Evolutionary conservation across 2,888 invertebrate genomes (phyloP).

Genomic region (Aphelenchoides bicaudatus): DNA sequence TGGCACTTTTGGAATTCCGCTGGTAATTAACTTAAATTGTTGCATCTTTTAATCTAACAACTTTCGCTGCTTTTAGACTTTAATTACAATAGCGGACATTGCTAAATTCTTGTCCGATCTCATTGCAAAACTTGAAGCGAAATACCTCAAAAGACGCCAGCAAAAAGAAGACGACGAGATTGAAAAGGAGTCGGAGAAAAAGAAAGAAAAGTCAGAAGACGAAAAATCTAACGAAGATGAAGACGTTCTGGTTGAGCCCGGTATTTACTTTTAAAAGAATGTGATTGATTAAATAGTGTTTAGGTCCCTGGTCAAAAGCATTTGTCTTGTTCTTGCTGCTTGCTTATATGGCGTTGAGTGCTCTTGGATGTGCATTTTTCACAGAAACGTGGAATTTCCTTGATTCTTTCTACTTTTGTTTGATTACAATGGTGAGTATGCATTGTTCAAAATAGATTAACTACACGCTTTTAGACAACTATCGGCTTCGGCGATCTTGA

Average conservation of each 20-base stretch:
- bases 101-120: constrained; percentile 56
- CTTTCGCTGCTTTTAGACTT: constrained; percentile 38
- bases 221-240: constrained; percentile 31
- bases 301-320: constrained; percentile 19
- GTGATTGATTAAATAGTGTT: too few relatives aligned
- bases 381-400: constrained; percentile 51
- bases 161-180: not conserved
- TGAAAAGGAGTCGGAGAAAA: not conserved
- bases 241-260: constrained; percentile 20
- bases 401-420: constrained; percentile 57
- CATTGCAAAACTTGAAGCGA: constrained; percentile 23
- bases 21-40: constrained; percentile 1
- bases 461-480: constrained; percentile 44
- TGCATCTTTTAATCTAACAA: not conserved
- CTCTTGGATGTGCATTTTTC: constrained; percentile 43
- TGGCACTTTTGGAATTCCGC: constrained; percentile 48
- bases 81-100: constrained; percentile 59
- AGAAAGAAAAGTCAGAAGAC: not conserved
- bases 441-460: not conserved
- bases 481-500: constrained; percentile 59
- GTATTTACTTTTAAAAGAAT: too few relatives aligned
- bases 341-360: constrained; percentile 50
- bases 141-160: constrained; percentile 13
- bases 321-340: constrained; percentile 47
- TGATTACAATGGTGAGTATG: constrained; percentile 51